Conservation (phyloP, 2,113 vertebrate species). For the Pavo muticus region DNA sequence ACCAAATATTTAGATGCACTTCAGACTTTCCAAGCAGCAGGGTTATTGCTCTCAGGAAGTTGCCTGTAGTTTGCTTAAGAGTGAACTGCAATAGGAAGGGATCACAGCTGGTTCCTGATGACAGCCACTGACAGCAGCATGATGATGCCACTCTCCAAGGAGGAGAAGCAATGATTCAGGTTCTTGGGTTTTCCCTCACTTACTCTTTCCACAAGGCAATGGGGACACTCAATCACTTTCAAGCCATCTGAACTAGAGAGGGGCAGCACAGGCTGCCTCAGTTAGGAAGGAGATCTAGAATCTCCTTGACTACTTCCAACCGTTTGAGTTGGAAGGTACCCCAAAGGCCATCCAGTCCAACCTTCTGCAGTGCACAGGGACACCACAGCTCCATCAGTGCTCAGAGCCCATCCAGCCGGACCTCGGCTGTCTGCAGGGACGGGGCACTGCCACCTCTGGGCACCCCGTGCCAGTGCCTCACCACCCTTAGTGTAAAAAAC, state of each 20-base stretch:
- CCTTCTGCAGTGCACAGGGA: too few relatives aligned
- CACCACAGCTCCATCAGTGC: too few relatives aligned
- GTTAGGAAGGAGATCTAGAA: not conserved
- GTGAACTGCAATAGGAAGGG: not conserved
- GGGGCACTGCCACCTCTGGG: too few relatives aligned
- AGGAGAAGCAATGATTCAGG: constrained; percentile 46
- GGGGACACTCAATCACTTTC: not conserved
- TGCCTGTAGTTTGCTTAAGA: constrained; percentile 46
- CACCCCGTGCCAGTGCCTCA: too few relatives aligned
- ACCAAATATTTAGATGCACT: constrained; percentile 50
- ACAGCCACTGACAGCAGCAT: constrained; percentile 30
- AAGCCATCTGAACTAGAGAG: not conserved
- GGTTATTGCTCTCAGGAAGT: constrained; percentile 30
- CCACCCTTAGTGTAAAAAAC: too few relatives aligned
- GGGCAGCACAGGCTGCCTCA: not conserved
- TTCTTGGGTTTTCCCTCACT: not conserved
- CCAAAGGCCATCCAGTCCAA: too few relatives aligned
- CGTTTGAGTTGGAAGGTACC: too few relatives aligned
- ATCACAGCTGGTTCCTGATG: constrained; percentile 29
- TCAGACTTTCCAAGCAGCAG: not conserved
- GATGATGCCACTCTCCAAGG: not conserved
- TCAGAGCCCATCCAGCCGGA: too few relatives aligned
- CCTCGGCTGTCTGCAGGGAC: too few relatives aligned
- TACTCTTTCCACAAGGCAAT: constrained; percentile 4
- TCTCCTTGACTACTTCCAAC: too few relatives aligned